Evolutionary conservation across 2,113 vertebrate species (phyloP).

Genomic region (Dasyprocta punctata): DNA sequence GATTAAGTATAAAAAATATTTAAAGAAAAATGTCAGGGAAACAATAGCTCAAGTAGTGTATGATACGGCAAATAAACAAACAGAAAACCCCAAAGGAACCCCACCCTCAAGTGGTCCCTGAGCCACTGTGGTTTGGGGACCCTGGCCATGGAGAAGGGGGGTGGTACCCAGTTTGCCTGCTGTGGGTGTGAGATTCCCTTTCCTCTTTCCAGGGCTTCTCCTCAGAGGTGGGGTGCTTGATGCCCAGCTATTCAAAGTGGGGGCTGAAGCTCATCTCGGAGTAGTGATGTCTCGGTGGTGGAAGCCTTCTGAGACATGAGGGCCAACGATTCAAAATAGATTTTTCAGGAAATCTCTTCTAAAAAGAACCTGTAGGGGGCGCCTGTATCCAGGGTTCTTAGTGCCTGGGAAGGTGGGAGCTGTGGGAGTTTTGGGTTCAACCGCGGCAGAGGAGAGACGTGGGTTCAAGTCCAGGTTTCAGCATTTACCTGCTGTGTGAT

Average conservation of each 20-base stretch:
- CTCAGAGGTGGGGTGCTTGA: not conserved
- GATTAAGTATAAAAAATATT: not conserved
- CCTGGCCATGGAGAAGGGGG: not conserved
- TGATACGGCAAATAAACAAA: not conserved
- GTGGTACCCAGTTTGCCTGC: not conserved
- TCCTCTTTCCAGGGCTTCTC: not conserved
- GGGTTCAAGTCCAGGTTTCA: not conserved
- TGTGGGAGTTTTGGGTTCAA: not conserved
- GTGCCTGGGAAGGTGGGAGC: not conserved
- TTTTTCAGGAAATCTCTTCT: not conserved
- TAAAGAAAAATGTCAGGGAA: not conserved
- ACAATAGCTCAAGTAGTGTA: not conserved
- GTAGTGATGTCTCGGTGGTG: not conserved
- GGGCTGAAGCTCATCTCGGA: not conserved
- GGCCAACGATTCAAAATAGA: not conserved
- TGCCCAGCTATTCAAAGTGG: not conserved
- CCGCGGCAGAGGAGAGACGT: not conserved
- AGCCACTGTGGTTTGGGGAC: not conserved
- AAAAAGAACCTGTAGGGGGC: not conserved
- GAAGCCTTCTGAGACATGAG: not conserved
- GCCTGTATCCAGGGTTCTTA: not conserved
- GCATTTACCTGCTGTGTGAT: not conserved
- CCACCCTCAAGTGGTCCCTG: not conserved
- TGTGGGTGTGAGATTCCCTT: not conserved
- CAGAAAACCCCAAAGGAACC: not conserved